Evolutionary conservation across 2,888 invertebrate species (phyloP), one percentile per base, ranked within the genome.

Genomic region (Rhamnusium bicolor): DNA sequence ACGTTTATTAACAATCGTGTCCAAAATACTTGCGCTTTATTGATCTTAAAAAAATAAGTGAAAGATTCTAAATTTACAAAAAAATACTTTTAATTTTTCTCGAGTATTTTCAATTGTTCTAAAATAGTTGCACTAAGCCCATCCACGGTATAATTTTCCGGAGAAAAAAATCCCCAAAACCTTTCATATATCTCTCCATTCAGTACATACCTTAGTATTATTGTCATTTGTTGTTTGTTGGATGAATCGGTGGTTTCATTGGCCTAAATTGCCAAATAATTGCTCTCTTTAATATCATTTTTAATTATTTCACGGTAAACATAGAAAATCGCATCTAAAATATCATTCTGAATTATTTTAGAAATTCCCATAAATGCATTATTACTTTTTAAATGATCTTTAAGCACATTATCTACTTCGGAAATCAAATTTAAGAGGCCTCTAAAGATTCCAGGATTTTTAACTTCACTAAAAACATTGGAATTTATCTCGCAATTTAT

Each of bases 301-400:
- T 47, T 66, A 10, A 71, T 60, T 47, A 32, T 7, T 10, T 66
- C 21, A 1, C 40, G 71, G 8, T 16, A 12, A 18, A 71, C 71
- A 5, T n/a, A 24, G 5, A 66, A 54, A 14, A 71, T 71, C 4
- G 65, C 29, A 5, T 71, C 54, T 32, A 71, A 46, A 14, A 71
- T 54, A 6, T 71, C 71, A 51, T 65, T 71, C 21, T 71, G 63
- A 14, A 71, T 71, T 8, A 40, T 63, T 56, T 71, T 65, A n/a
- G 71, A 54, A 2, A 62, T 8, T 2, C 51, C 62, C 14, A 40
- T 62, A 69, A 69, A 69, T 49, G 16, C 21, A 53, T 19, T 19
- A 10, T 53, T 53, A 10, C 4, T 5, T 5, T 47, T 47, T 12
- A 53, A 8, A 51, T 62, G 69, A 1, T 49, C 62, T 61, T 69